Percentiles rank a stretch among this genome's conserved stretches.
Evolutionary conservation across 2,797 vertebrate species (phyloP).

Genomic region (Galago senegalensis): DNA sequence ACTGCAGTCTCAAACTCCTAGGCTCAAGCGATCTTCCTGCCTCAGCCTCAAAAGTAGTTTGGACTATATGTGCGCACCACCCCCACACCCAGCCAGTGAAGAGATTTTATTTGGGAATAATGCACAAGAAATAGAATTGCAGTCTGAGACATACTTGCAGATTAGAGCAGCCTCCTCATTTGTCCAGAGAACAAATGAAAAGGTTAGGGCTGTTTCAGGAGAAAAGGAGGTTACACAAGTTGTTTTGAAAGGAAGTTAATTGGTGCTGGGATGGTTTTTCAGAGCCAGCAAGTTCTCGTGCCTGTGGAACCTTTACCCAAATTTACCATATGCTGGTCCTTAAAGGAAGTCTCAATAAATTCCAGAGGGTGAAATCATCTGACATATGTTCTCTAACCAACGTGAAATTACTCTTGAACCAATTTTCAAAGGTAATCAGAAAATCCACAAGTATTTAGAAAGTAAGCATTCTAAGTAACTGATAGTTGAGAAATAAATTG

Average conservation of each 20-base stretch:
- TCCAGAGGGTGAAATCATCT: conserved; percentile 1
- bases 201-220: not conserved
- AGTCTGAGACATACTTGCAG: not conserved
- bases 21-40: no score
- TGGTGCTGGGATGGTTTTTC: not conserved
- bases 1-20: no score
- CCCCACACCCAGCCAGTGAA: not conserved
- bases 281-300: not conserved
- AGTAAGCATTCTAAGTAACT: conserved; percentile 4
- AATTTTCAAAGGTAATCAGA: not conserved
- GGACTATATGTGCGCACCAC: no score
- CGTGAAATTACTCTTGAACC: conserved; percentile 1
- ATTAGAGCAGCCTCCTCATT: not conserved
- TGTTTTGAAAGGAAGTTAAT: not conserved
- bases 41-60: no score
- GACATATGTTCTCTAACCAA: conserved; percentile 17
- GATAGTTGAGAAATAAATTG: conserved; percentile 15
- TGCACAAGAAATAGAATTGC: not conserved
- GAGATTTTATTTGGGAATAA: not conserved
- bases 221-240: not conserved
- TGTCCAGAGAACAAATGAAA: not conserved
- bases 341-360: conserved; percentile 15
- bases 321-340: not conserved
- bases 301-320: not conserved
- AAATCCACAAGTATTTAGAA: conserved; percentile 18